Base-by-base conservation (phyloP, 1,140 invertebrate species). In the Drosophila dunni region DNA sequence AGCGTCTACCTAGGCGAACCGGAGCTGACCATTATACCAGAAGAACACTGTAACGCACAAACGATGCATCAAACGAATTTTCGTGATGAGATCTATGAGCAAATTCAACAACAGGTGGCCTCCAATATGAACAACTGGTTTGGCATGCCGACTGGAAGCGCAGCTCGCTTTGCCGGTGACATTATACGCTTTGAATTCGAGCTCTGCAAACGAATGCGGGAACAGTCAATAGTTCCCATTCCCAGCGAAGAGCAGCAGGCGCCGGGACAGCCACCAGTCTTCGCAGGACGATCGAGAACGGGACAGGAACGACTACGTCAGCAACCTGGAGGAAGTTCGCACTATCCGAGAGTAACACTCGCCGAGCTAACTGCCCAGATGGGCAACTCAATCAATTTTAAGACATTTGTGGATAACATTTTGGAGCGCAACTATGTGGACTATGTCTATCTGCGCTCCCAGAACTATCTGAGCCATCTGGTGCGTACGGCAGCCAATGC, bases 131-230 rank as follows among this genome's bases (percentile, higher is more conserved):
- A 75, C 6, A 51, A 70, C 20, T 91, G 88, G 88, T 78, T 91
- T 2, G 42, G 24, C 7, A 58, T 92, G 50, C 64, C 71, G 3
- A 65, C 57, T 0, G 73, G 71, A 0, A 84, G 91, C 8, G 78
- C 90, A 0, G 48, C 54, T 0, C 75, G 81, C 1, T 65, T 90
- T 17, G 84, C 77, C 20, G 81, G 81, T 6, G 84, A 91, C 46
- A 74, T 92, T 5, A 34, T 91, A 3, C 65, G 84, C 40, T 92
- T 92, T 4, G 91, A 92, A 53, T 90, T 91, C n/a, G 82, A 91
- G 4, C 77, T 92, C 5, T 92, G 91, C 61, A 79, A 86, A 40
- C 63, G 53, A 7, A 86, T 91, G 81, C 62, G 84, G 5, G 68
- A 70, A 11, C 65, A 81, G 8, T 38, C 86, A 20, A 57, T 58